phyloP scores from a whole-genome alignment of 2,888 invertebrate genomes.

The Proisotoma minuta region DNA sequence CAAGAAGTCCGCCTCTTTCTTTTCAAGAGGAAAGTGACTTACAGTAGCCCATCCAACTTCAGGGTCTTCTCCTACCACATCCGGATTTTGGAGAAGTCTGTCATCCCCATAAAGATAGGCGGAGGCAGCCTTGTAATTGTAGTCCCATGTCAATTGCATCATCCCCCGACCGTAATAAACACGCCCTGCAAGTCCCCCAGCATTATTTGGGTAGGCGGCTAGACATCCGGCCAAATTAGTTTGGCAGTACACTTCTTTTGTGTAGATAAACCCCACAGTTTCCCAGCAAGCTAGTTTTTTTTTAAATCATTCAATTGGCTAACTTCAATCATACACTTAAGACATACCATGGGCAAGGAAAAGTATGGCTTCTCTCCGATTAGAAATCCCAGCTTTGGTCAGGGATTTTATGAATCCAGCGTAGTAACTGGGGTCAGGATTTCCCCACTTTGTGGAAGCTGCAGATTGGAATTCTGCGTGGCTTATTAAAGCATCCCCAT shows the following conservation, averaged over 20 bases:
- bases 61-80: constrained; percentile 13
- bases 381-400: constrained; percentile 5
- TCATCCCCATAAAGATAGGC: constrained; percentile 14
- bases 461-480: constrained; percentile 15
- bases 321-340: constrained; percentile 2
- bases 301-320: background rate
- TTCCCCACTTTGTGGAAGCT: constrained; percentile 11
- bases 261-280: constrained; percentile 13
- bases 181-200: constrained; percentile 6
- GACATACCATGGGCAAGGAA: constrained; percentile 19
- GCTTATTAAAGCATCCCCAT: background rate
- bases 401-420: constrained; percentile 15
- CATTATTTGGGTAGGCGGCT: constrained; percentile 11
- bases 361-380: constrained; percentile 3
- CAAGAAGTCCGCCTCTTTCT: background rate
- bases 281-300: no score
- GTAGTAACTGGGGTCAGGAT: constrained; percentile 11
- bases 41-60: constrained; percentile 12
- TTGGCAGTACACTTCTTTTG: constrained; percentile 15
- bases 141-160: constrained; percentile 20
- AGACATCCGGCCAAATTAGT: constrained; percentile 4
- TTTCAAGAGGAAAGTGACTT: background rate
- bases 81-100: constrained; percentile 17
- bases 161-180: constrained; percentile 20
- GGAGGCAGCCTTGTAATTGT: constrained; percentile 17